phyloP scores from a whole-genome alignment of 2,113 vertebrate species.

The Serinus canaria region DNA sequence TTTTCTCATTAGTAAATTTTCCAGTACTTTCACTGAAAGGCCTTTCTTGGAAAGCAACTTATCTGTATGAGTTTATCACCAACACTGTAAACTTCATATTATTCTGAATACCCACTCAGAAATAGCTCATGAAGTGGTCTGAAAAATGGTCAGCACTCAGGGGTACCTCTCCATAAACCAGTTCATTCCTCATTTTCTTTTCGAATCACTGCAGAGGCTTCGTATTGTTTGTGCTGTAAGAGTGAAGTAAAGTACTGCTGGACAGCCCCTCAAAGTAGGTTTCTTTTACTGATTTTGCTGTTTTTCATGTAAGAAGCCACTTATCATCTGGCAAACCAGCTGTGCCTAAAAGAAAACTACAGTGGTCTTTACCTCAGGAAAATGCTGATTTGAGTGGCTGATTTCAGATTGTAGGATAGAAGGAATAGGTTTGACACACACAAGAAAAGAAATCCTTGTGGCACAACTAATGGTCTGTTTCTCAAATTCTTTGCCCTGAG shows the following conservation, averaged over 20 bases:
- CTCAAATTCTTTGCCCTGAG: neutral
- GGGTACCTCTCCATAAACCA: neutral
- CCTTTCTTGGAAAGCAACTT: neutral
- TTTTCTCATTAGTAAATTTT: neutral
- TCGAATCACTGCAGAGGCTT: neutral
- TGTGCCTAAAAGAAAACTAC: neutral
- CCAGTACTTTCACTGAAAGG: neutral
- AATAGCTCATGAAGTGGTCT: neutral
- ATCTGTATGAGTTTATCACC: neutral
- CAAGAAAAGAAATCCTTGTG: neutral
- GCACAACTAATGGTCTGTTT: neutral
- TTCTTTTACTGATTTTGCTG: neutral
- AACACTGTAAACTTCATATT: neutral
- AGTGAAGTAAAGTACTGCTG: neutral
- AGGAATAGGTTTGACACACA: neutral
- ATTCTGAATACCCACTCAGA: neutral
- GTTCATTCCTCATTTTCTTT: neutral
- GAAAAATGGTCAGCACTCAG: neutral
- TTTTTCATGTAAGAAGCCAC: neutral
- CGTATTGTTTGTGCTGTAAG: neutral
- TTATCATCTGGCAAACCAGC: neutral
- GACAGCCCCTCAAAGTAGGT: neutral
- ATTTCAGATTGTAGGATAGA: neutral
- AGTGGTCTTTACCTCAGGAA: neutral
- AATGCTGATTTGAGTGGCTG: neutral